These are phyloP conservation scores for Melanostoma mellinum DNA, from an alignment of 2,888 invertebrate genomes.

Conservation along the genomic window DNA sequence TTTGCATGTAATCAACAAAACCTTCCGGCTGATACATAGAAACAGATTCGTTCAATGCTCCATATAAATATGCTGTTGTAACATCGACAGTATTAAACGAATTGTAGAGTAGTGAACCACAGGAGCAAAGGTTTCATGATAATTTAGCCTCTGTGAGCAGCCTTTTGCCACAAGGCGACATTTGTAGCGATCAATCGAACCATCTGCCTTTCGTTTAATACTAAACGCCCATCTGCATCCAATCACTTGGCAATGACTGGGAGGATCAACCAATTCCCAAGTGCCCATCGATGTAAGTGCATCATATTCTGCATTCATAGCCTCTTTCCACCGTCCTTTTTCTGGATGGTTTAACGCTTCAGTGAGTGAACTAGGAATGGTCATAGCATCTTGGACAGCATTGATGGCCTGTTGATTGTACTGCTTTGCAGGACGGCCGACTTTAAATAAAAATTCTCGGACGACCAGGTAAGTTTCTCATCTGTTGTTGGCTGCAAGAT, in stretches of 20 bases:
- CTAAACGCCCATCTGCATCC: neutral
- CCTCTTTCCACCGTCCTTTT: neutral
- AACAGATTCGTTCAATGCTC: neutral
- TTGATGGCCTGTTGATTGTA: neutral
- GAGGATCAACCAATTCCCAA: neutral
- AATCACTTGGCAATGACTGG: neutral
- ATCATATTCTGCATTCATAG: neutral
- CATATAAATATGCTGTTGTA: neutral
- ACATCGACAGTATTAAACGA: neutral
- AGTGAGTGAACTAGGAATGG: neutral
- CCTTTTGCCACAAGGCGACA: neutral
- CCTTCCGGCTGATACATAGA: neutral
- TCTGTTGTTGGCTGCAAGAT: neutral
- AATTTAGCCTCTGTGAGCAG: neutral
- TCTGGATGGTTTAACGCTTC: neutral
- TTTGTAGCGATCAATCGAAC: neutral
- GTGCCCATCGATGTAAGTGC: neutral
- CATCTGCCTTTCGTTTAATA: neutral
- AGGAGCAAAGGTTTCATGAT: neutral
- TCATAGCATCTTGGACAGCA: neutral
- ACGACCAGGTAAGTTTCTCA: neutral
- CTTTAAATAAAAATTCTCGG: neutral
- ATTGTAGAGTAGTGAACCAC: neutral
- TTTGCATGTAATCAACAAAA: too few species aligned
- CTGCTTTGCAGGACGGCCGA: neutral